Evolutionary conservation across 2,797 vertebrate genomes (phyloP).

Genomic region (Okamejei kenojei): DNA sequence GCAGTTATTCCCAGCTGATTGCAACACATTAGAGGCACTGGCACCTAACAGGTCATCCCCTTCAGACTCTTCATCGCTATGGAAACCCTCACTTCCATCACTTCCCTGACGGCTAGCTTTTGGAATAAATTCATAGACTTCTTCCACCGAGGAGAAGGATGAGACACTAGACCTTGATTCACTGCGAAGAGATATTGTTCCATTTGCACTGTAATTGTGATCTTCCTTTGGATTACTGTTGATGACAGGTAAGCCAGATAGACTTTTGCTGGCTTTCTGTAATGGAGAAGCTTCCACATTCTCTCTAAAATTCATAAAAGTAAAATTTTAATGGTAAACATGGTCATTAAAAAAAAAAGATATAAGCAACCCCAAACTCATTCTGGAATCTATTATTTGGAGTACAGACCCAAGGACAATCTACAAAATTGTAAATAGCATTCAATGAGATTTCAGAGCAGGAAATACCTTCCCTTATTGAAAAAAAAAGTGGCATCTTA

Average conservation of each 20-base stretch:
- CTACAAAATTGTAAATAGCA: neutral
- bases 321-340: neutral
- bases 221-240: constrained; percentile 89
- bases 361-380: neutral
- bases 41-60: constrained; percentile 63
- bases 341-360: too few relatives aligned
- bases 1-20: constrained; percentile 43
- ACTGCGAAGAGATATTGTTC: constrained; percentile 71
- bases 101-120: constrained; percentile 71
- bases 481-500: neutral
- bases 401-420: neutral
- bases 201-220: constrained; percentile 88
- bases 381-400: neutral
- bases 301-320: neutral
- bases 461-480: neutral
- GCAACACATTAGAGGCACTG: constrained; percentile 49
- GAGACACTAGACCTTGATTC: constrained; percentile 72
- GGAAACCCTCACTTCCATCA: constrained; percentile 84
- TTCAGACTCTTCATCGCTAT: constrained; percentile 89
- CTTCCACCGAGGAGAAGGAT: constrained; percentile 82
- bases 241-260: constrained; percentile 54
- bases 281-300: neutral
- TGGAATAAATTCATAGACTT: constrained; percentile 71
- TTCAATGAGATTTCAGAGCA: neutral
- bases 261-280: neutral